phyloP scores from a whole-genome alignment of 2,797 vertebrate species.

The Telmatherina bonti region DNA sequence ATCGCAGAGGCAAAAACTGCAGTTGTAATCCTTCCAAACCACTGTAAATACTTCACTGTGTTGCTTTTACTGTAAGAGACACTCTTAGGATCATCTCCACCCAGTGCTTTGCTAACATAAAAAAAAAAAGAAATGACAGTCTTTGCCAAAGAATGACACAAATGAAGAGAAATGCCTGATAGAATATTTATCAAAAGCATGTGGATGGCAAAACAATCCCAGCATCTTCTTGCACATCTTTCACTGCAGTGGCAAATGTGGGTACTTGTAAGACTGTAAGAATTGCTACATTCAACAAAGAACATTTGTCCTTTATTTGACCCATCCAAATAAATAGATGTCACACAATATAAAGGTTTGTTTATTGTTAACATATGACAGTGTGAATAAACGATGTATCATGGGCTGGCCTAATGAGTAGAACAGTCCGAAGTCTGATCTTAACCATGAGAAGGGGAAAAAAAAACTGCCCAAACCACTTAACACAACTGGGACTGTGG shows the following conservation, averaged over 20 bases:
- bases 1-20: constrained; percentile 3
- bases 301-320: constrained; percentile 6
- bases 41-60: constrained; percentile 30
- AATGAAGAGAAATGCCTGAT: constrained; percentile 43
- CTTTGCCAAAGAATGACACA: constrained; percentile 69
- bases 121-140: constrained; percentile 30
- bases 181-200: constrained; percentile 72
- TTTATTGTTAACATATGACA: constrained; percentile 49
- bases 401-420: constrained; percentile 45
- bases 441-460: constrained; percentile 50
- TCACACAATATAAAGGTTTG: constrained; percentile 21
- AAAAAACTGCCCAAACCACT: constrained; percentile 40
- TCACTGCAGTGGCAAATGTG: constrained; percentile 24
- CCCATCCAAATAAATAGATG: constrained; percentile 6
- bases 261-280: constrained; percentile 4
- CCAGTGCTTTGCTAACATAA: constrained; percentile 33
- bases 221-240: constrained; percentile 54
- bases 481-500: constrained; percentile 63
- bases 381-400: constrained; percentile 35
- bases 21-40: constrained; percentile 20
- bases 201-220: constrained; percentile 51
- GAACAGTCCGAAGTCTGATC: constrained; percentile 50
- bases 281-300: neutral
- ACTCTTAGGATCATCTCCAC: constrained; percentile 23
- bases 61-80: constrained; percentile 32